Evolutionary conservation across 2,113 vertebrate genomes (phyloP), one percentile per base, ranked within the genome.

Genomic region (Megaleporinus macrocephalus): DNA sequence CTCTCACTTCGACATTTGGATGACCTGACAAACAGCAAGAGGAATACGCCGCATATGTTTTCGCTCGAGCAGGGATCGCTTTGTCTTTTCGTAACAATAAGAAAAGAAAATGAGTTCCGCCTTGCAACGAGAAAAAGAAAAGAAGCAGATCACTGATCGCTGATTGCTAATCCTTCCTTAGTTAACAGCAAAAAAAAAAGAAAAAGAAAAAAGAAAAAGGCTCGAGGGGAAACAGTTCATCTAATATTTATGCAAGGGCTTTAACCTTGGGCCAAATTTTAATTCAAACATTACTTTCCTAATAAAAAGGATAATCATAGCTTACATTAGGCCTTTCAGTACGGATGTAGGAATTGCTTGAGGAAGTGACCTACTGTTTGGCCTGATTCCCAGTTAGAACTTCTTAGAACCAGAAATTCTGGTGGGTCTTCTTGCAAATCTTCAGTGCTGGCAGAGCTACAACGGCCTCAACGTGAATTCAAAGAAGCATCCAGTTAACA

Each of bases 11-110:
- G 18, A 71, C 70, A 53, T 82, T 74, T 27, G 2, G 51, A 5
- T 26, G 33, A 76, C 72, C 77, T 83, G 27, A 65, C 59, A 83
- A 26, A 80, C n/a, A 68, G 16, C 11, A 30, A 61, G 57, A 36
- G 27, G 77, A 57, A 75, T 41, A 61, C 13, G 6, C 20, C 57
- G 49, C 59, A 76, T 78, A 53, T 51, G 36, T 49, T 78, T 55
- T 59, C 24, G 22, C 27, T n/a, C 26, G 18, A 59, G 33, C 10
- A 33, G 11, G 18, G 49, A 15, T 20, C 36, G 71, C 36, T 29
- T 15, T 74, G 49, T 66, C 5, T 66, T 68, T 73, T 68, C 24
- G 65, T 27, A 30, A 26, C 6, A 57, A 61, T 27, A 30, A 26
- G 3, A 57, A 61, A 59, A 22, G 53, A 47, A 7, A 51, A n/a